Evolutionary conservation across 2,888 invertebrate species (phyloP), one percentile per base, ranked within the genome.

Genomic region (Tortrix viridana): DNA sequence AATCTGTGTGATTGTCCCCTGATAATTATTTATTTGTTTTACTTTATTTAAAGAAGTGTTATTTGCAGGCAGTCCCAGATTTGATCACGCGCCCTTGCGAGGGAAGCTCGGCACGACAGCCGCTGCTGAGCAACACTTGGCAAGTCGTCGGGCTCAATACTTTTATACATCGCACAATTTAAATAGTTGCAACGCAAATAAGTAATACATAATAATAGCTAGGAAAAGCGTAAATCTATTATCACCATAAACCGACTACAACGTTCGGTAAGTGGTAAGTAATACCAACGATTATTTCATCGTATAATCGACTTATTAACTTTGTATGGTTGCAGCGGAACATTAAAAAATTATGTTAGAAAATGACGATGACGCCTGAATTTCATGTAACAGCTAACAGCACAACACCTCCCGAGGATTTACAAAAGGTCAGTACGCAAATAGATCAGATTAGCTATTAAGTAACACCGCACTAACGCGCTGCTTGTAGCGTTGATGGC

Each of bases 361-460:
- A n/a, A 49, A 18, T 55, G 5, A 16, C 12, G 5, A 49, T 38
- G 50, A 44, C 38, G 38, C 16, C 46, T 37, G 16, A n/a, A 20
- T 20, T 32, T 18, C 50, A 16, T 50, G 20, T 19, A 49, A 49
- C 48, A 44, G 26, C 50, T 46, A 19, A 38, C 12, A 41, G n/a
- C 16, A n/a, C n/a, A 32, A 9, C 32, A 32, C n/a, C 47, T 49
- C 19, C 46, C 43, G 44, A 44, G 20, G 20, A 38, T 53, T 53
- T 23, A 23, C 58, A 43, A 58, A 56, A 62, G 56, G 49, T 62
- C 56, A 56, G 62, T 59, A 50, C 62, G 32, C 38, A 57, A 62
- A 62, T 62, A 62, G 62, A 52, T 46, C 50, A 52, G 52, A 62
- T 62, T 62, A 53, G 53, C 53, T 38, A 52, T 38, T 52, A 38